These are phyloP conservation scores for Pagetopsis macropterus DNA, from an alignment of 2,797 vertebrate genomes.

Conservation along the genomic window DNA sequence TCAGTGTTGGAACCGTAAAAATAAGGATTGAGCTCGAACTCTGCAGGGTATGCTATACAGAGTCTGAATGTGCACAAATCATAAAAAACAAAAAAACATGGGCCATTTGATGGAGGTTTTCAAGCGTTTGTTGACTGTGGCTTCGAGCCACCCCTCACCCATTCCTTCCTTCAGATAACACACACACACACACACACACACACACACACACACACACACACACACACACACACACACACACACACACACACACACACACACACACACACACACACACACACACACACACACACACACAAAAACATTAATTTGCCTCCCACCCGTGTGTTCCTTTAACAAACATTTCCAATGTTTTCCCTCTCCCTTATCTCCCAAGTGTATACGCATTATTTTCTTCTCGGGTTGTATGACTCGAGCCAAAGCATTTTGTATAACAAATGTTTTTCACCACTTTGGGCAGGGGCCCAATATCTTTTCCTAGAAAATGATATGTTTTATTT, in stretches of 20 bases:
- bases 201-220: neutral
- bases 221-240: neutral
- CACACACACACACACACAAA: neutral
- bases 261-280: neutral
- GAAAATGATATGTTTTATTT: constrained; percentile 38
- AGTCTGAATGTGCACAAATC: neutral
- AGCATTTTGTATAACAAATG: constrained; percentile 26
- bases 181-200: neutral
- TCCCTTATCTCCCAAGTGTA: constrained; percentile 25
- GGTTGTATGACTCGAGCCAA: constrained; percentile 19
- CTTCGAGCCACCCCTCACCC: neutral
- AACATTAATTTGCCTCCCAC: neutral
- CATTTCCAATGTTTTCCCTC: constrained; percentile 24
- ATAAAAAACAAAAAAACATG: constrained; percentile 1
- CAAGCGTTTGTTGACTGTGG: constrained; percentile 59
- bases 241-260: neutral
- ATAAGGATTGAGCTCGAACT: constrained; percentile 3
- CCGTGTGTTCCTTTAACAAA: constrained; percentile 40
- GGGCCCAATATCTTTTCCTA: constrained; percentile 11
- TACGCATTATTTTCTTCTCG: constrained; percentile 38
- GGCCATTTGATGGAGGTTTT: constrained; percentile 36
- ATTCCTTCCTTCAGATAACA: constrained; percentile 37
- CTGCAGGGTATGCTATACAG: constrained; percentile 26
- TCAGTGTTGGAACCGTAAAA: neutral
- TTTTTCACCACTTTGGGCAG: constrained; percentile 1